phyloP scores from a whole-genome alignment of 2,113 vertebrate genomes.

The Hemichromis elongatus region DNA sequence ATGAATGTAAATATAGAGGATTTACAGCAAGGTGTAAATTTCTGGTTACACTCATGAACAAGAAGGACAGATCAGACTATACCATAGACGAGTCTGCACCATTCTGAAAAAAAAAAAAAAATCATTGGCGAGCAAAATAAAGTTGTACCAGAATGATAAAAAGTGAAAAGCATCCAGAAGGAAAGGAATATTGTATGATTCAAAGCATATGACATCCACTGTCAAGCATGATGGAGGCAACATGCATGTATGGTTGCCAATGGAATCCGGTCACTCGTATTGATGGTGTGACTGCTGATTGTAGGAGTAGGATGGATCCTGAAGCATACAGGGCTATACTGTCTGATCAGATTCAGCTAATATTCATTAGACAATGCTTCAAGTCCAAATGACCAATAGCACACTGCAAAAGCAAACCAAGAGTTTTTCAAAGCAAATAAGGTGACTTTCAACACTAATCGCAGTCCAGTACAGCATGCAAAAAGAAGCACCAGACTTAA shows the following conservation, averaged over 20 bases:
- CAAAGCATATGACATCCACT: background rate
- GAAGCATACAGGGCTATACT: background rate
- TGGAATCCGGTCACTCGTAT: background rate
- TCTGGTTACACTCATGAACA: background rate
- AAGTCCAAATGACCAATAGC: background rate
- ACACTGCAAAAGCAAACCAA: background rate
- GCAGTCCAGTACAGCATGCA: background rate
- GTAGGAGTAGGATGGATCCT: background rate
- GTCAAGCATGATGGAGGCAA: background rate
- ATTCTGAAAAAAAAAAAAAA: too few species aligned
- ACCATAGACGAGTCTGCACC: background rate
- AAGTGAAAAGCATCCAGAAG: background rate
- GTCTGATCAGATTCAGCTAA: too few species aligned
- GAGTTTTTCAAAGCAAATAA: background rate
- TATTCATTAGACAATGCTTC: background rate
- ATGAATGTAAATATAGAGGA: background rate
- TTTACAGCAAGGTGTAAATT: background rate
- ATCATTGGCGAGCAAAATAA: too few species aligned
- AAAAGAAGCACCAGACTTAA: background rate
- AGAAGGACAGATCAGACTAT: background rate
- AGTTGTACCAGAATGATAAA: too few species aligned
- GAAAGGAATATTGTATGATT: background rate
- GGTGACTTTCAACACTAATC: background rate
- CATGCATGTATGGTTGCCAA: background rate
- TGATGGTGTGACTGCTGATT: background rate